Evolutionary conservation across 2,888 invertebrate genomes (phyloP).

Genomic region (Cephus pygmeus): DNA sequence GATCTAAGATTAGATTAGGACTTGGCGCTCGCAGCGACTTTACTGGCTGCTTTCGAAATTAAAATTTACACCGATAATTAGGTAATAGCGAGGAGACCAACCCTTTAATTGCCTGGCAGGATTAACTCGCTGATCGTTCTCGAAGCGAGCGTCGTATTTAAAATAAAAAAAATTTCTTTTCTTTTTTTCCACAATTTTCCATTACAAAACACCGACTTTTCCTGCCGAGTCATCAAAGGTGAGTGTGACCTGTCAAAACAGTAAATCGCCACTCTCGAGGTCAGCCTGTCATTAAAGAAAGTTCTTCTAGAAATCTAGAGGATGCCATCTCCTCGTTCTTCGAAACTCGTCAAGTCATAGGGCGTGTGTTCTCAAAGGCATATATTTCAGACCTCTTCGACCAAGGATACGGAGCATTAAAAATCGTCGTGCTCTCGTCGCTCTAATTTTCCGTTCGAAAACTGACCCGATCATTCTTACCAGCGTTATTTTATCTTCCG

Average conservation of each 20-base stretch:
- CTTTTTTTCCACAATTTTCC: background rate
- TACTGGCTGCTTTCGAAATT: conserved; percentile 11
- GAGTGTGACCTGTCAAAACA: conserved; percentile 27
- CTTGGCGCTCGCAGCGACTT: background rate
- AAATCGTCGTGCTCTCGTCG: background rate
- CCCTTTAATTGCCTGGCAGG: conserved; percentile 34
- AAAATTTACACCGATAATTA: conserved; percentile 29
- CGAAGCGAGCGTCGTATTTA: background rate
- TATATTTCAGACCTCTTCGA: background rate
- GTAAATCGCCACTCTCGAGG: conserved; percentile 2
- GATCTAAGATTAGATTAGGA: background rate
- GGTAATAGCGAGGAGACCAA: conserved; percentile 23
- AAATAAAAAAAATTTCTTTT: background rate
- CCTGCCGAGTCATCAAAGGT: conserved; percentile 40
- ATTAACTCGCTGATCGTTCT: conserved; percentile 26
- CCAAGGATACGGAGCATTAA: background rate
- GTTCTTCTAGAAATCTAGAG: conserved; percentile 3
- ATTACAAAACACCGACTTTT: conserved; percentile 22
- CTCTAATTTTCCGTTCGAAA: background rate
- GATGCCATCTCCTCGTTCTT: background rate
- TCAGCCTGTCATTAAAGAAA: conserved; percentile 17
- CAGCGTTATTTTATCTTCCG: background rate
- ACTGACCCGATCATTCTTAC: background rate
- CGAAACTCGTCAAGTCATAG: background rate
- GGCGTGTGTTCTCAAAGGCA: background rate